Evolutionary conservation across 2,888 invertebrate species (phyloP), one percentile per base, ranked within the genome.

Genomic region (Aethes cnicana): DNA sequence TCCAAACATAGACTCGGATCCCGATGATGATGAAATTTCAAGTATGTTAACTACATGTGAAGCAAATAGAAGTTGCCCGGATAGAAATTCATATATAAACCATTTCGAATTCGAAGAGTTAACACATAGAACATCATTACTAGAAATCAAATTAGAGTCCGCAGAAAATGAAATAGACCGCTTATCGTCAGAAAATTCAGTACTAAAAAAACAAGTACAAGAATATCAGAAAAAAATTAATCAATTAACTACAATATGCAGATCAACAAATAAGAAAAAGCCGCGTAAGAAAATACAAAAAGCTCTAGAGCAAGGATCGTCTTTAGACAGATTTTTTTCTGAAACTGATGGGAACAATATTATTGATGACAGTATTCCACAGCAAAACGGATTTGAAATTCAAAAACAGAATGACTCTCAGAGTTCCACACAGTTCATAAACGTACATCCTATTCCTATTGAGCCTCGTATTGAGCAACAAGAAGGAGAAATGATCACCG

Each of bases 161-260:
- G 33, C 33, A 5, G 33, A 33, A 33, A 33, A 33, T 33, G 17
- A 33, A 33, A 33, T 33, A n/a, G 33, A 33, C 17, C 16, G 18
- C 17, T n/a, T 33, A 18, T 18, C 8, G 4, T 33, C 17, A 4
- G 33, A 33, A 33, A 16, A 33, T 16, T 17, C 17, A 1, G 18
- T 9, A 9, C 9, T 33, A 7, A 33, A 18, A n/a, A 17, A 33
- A n/a, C 7, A 33, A 33, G 7, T 33, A n/a, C 7, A 16, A 18
- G 16, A 33, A 17, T 33, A 33, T 6, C 17, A 33, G 9, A 16
- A 9, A 33, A 33, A 18, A 33, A 17, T 33, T 17, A 16, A 33
- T 9, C 17, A 16, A 12, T 17, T 33, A 11, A 33, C 33, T n/a
- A 7, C 4, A 17, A 33, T 33, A 33, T 33, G 33, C 17, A 35